Percentiles rank a stretch among this genome's conserved stretches.
Evolutionary conservation across 2,797 vertebrate genomes (phyloP).

Genomic region (Mormyrops boulengeri): DNA sequence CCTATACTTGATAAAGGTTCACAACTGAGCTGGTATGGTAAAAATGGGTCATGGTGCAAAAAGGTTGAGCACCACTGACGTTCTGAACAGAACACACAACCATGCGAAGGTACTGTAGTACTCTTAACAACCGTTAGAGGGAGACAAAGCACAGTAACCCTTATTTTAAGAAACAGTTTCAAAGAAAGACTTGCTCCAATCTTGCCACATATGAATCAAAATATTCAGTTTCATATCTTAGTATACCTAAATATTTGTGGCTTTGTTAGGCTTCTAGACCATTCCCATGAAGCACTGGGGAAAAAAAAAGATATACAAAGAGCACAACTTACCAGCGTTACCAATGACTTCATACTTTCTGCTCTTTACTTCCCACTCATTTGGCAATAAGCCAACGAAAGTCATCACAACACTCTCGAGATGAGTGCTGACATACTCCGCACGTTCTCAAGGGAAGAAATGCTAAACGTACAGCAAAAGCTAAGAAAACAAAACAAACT

Average conservation of each 20-base stretch:
- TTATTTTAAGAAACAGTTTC: neutral
- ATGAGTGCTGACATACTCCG: neutral
- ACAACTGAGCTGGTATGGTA: neutral
- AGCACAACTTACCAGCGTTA: neutral
- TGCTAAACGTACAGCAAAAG: neutral
- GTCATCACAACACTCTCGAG: neutral
- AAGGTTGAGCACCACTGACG: neutral
- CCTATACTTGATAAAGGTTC: neutral
- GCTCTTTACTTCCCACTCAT: neutral
- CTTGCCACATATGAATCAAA: neutral
- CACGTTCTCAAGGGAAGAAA: neutral
- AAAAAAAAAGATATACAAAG: neutral
- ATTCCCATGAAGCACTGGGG: neutral
- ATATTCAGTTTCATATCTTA: neutral
- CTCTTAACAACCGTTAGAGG: neutral
- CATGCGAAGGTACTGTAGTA: neutral
- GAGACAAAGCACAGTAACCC: neutral
- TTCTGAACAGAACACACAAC: neutral
- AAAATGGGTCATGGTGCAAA: neutral
- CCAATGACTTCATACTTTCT: neutral
- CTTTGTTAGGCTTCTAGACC: neutral
- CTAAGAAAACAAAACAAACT: neutral
- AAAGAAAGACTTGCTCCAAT: neutral
- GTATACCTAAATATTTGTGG: neutral
- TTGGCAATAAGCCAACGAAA: neutral